A percentile compares a stretch with the other conserved stretches of the same genome.
phyloP scores from a whole-genome alignment of 2,888 invertebrate species.

The Volucella inanis region DNA sequence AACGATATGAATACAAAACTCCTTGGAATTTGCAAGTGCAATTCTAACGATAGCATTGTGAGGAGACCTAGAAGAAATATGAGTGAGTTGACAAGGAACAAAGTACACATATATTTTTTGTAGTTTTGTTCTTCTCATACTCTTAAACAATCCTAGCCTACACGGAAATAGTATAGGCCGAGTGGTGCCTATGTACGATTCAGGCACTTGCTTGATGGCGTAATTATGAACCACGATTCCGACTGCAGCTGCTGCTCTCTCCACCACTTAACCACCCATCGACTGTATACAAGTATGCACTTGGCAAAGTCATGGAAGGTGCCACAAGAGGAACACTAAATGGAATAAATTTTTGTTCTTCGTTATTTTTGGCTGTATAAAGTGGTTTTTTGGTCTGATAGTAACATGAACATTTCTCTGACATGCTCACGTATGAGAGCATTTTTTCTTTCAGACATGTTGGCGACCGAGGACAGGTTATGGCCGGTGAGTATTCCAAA shows the following conservation, averaged over 20 bases:
- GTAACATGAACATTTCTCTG: slow-evolving; percentile 48
- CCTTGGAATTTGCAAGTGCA: slow-evolving; percentile 53
- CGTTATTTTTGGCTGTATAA: slow-evolving; percentile 40
- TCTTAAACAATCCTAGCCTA: slow-evolving; percentile 29
- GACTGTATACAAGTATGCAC: neutral
- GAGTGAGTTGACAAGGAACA: slow-evolving; percentile 57
- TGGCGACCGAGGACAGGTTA: slow-evolving; percentile 51
- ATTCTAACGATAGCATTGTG: slow-evolving; percentile 38
- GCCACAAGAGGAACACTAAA: slow-evolving; percentile 25
- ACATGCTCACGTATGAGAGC: slow-evolving; percentile 33
- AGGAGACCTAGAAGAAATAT: slow-evolving; percentile 13
- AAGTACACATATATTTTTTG: slow-evolving; percentile 32
- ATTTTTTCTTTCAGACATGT: slow-evolving; percentile 61
- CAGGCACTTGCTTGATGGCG: slow-evolving; percentile 56
- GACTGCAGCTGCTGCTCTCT: slow-evolving; percentile 34
- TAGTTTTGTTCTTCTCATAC: neutral
- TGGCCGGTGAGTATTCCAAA: slow-evolving; percentile 1
- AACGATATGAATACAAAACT: slow-evolving; percentile 34
- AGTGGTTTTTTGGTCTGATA: slow-evolving; percentile 62
- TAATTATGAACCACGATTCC: slow-evolving; percentile 48
- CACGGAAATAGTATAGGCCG: slow-evolving; percentile 65
- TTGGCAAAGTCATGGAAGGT: slow-evolving; percentile 24
- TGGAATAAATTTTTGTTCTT: slow-evolving; percentile 20
- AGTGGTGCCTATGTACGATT: slow-evolving; percentile 53
- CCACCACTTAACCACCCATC: slow-evolving; percentile 11